Evolutionary conservation across 2,888 invertebrate genomes (phyloP).

Genomic region (Hylaea fasciaria): DNA sequence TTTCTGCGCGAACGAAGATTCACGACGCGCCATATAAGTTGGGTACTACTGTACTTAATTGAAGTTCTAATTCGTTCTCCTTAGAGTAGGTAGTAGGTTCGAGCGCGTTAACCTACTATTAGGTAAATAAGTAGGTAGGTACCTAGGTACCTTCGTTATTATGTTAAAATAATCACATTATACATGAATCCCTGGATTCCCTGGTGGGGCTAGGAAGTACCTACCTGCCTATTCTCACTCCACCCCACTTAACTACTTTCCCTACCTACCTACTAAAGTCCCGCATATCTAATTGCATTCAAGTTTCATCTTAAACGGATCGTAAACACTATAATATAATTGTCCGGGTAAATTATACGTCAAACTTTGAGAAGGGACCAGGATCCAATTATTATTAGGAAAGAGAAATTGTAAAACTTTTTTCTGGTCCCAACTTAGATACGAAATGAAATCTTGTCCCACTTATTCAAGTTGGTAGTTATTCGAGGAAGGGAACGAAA

Average conservation of each 20-base stretch:
- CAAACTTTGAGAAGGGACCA: slow-evolving; percentile 40
- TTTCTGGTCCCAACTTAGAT: slow-evolving; percentile 37
- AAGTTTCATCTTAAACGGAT: slow-evolving; percentile 53
- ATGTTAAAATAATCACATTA: too few relatives aligned
- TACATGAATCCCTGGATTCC: too few relatives aligned
- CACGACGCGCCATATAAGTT: too few relatives aligned
- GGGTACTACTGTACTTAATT: too few relatives aligned
- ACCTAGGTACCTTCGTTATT: too few relatives aligned
- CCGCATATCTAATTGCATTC: slow-evolving; percentile 50
- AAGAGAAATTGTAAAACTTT: slow-evolving; percentile 39
- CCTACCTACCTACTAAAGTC: not conserved
- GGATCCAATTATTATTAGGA: slow-evolving; percentile 40
- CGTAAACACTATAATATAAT: slow-evolving; percentile 52
- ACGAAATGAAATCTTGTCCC: slow-evolving; percentile 33
- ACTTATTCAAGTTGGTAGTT: slow-evolving; percentile 22
- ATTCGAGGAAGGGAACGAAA: slow-evolving; percentile 2
- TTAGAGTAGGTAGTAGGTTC: too few relatives aligned
- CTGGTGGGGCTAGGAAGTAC: too few relatives aligned
- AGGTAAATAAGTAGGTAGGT: too few relatives aligned
- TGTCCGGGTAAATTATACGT: slow-evolving; percentile 40
- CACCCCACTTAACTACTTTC: not conserved
- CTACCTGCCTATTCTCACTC: not conserved
- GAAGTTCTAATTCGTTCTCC: too few relatives aligned
- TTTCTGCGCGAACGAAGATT: too few relatives aligned
- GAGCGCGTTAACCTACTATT: too few relatives aligned